These are phyloP conservation scores for Megaleporinus macrocephalus DNA, from an alignment of 2,113 vertebrate genomes.

Conservation along the genomic window DNA sequence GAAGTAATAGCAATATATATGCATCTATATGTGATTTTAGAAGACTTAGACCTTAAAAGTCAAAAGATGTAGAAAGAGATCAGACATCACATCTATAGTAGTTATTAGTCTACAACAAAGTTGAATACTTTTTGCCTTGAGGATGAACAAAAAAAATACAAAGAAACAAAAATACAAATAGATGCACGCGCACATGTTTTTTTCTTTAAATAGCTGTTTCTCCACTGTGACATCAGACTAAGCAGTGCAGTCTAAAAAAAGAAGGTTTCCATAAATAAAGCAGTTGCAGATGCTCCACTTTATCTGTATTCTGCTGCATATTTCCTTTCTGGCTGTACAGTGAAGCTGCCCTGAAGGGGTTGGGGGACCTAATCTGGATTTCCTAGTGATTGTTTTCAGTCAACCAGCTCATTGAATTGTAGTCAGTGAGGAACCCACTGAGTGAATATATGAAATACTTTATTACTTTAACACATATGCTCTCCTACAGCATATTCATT, in stretches of 20 bases:
- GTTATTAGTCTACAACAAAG: too few species aligned
- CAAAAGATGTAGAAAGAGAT: too few species aligned
- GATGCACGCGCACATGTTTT: background rate
- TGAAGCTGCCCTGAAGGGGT: background rate
- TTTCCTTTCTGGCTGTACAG: background rate
- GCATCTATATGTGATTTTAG: too few species aligned
- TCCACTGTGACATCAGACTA: background rate
- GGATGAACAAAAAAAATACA: too few species aligned
- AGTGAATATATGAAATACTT: background rate
- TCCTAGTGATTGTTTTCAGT: background rate
- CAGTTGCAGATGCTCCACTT: constrained; percentile 8
- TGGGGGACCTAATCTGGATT: background rate
- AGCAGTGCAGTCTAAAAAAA: background rate
- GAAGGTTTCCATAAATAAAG: constrained; percentile 19
- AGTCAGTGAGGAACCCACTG: too few species aligned
- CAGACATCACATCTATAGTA: too few species aligned
- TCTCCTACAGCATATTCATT: background rate
- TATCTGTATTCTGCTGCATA: background rate
- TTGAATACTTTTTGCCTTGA: too few species aligned
- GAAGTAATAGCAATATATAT: too few species aligned
- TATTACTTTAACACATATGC: background rate
- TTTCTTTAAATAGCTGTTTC: too few species aligned
- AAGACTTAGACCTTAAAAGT: too few species aligned
- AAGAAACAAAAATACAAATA: background rate
- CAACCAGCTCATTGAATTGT: background rate